Evolutionary conservation across 2,113 vertebrate genomes (phyloP), one percentile per base, ranked within the genome.

Genomic region (Myxocyprinus asiaticus): DNA sequence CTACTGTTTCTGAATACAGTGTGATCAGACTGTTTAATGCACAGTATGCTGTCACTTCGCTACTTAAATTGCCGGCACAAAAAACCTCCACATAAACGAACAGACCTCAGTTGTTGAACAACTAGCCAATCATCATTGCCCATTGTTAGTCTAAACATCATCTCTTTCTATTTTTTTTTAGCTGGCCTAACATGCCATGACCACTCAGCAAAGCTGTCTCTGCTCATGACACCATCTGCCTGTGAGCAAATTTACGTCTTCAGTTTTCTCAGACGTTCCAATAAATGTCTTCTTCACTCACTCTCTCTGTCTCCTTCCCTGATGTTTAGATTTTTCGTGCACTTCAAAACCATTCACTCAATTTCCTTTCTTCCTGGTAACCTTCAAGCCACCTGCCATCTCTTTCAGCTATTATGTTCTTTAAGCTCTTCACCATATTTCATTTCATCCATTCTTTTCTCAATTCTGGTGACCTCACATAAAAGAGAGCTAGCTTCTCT

Each of bases 401-500:
- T 72, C 55, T 45, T 59, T 72, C 43, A 59, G 15, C 9, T 11
- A 53, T 11, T 11, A 6, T 47, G n/a, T 17, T 72, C 55, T 59
- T 43, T 14, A 59, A 17, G 43, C 43, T 22, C 69, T 45, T 11
- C 9, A 12, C 9, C 10, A 4, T 72, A n/a, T 72, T 72, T 72
- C 43, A 72, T 47, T 45, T 72, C n/a, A 58, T 59, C 22, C 22
- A 33, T 33, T 33, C 15, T 45, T 45, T 59, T 72, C 14, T 58
- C 42, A 14, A 59, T 45, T n/a, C 22, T 59, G n/a, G n/a, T 10
- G 14, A 50, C 50, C 9, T 44, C 5, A 22, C 55, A 63, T 8
- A 72, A 67, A 12, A 15, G 14, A 74, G 50, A 7, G 64, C 51
- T 9, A 53, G 56, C 10, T 55, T 33, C 44, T 69, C 50, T 72